A percentile compares a stretch with the other conserved stretches of the same genome.
phyloP scores from a whole-genome alignment of 2,113 vertebrate species.

The Gorsachius goisagi region DNA sequence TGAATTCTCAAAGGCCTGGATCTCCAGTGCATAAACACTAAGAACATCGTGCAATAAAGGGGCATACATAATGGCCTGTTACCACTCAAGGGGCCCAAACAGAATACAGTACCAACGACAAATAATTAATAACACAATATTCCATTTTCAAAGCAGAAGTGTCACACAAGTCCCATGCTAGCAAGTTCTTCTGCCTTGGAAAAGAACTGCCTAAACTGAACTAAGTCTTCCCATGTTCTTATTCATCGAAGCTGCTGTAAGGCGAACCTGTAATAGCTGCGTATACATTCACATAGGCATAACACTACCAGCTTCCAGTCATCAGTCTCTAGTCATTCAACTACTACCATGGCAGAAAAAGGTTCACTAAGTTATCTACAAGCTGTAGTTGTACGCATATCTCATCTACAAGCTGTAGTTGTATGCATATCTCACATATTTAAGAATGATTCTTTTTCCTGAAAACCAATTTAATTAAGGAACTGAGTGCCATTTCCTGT shows the following conservation, averaged over 20 bases:
- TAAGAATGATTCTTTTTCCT: neutral
- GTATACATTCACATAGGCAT: neutral
- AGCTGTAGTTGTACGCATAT: neutral
- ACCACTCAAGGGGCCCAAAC: neutral
- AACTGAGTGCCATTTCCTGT: neutral
- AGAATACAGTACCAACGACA: rapidly evolving
- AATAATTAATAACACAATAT: neutral
- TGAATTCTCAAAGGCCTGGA: neutral
- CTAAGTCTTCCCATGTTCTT: neutral
- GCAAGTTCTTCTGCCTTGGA: neutral
- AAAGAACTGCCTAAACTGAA: neutral
- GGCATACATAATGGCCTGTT: neutral
- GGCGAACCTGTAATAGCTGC: rapidly evolving
- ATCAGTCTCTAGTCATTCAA: neutral
- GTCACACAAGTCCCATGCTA: neutral
- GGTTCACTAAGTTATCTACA: neutral
- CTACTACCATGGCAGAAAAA: neutral
- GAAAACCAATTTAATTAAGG: neutral
- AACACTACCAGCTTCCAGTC: neutral
- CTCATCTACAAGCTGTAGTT: neutral
- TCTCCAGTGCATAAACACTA: neutral
- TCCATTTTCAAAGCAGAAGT: neutral
- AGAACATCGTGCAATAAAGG: neutral
- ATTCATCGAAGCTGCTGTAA: neutral
- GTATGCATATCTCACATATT: neutral